Evolutionary conservation across 2,797 vertebrate species (phyloP).

Genomic region (Cottoperca gobio): DNA sequence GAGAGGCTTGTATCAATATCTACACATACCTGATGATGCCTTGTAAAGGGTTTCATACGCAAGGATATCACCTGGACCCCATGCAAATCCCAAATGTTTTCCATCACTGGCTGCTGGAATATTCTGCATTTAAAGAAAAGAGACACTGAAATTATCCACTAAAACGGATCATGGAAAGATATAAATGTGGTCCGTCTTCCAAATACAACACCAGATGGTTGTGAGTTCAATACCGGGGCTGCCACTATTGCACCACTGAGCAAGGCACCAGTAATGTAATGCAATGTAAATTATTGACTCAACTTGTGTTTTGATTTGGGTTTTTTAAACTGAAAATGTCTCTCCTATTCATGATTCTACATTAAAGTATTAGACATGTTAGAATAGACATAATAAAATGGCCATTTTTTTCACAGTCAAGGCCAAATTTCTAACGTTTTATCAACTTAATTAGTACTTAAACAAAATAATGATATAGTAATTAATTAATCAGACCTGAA

Average conservation of each 20-base stretch:
- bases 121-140: conserved; percentile 75
- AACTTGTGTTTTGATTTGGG: background rate
- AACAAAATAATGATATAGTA: too few species aligned
- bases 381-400: background rate
- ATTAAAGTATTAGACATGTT: background rate
- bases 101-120: conserved; percentile 87
- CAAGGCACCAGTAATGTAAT: too few species aligned
- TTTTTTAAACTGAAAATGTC: background rate
- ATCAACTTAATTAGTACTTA: background rate
- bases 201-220: too few species aligned
- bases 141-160: background rate
- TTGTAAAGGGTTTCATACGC: conserved; percentile 89
- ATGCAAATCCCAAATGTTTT: conserved; percentile 91
- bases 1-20: background rate
- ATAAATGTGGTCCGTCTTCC: too few species aligned
- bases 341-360: background rate
- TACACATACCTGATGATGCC: conserved; percentile 81
- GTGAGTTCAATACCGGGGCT: too few species aligned
- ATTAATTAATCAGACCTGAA: too few species aligned
- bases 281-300: background rate
- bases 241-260: too few species aligned
- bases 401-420: background rate
- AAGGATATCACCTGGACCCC: conserved; percentile 94
- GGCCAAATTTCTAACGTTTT: too few species aligned
- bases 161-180: background rate